phyloP scores from a whole-genome alignment of 2,113 vertebrate species.

The Tretioscincus oriximinensis region DNA sequence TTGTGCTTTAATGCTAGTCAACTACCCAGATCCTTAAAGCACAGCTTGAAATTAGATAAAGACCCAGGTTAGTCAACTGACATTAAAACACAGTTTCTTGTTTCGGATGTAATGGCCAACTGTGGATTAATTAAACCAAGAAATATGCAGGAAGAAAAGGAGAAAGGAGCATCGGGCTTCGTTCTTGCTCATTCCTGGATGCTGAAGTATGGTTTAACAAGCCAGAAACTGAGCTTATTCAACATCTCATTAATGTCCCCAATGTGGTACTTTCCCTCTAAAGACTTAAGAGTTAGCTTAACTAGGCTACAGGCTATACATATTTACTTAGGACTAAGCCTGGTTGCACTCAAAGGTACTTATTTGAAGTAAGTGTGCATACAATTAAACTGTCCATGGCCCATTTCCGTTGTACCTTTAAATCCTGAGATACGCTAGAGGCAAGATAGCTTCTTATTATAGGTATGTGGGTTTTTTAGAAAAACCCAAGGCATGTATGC shows the following conservation, averaged over 20 bases:
- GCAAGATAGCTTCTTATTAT: no score
- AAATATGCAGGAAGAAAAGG: not conserved
- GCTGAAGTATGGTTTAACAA: not conserved
- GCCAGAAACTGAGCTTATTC: not conserved
- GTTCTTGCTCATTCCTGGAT: not conserved
- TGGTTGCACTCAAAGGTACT: no score
- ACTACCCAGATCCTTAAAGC: not conserved
- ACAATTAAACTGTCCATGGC: no score
- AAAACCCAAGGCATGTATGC: no score
- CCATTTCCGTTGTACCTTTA: no score
- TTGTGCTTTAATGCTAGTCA: no score
- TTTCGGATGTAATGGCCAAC: not conserved
- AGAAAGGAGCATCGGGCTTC: not conserved
- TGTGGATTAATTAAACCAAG: not conserved
- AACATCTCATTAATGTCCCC: not conserved
- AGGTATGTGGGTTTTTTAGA: no score
- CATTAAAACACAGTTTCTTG: not conserved
- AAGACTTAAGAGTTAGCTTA: not conserved
- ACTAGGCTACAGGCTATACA: no score
- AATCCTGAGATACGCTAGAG: no score
- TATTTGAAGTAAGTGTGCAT: no score
- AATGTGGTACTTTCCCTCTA: not conserved
- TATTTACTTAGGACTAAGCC: no score
- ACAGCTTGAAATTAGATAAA: not conserved
- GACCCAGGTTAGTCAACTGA: not conserved